Conservation (phyloP, 2,113 vertebrate genomes). For the Dunckerocampus dactyliophorus region DNA sequence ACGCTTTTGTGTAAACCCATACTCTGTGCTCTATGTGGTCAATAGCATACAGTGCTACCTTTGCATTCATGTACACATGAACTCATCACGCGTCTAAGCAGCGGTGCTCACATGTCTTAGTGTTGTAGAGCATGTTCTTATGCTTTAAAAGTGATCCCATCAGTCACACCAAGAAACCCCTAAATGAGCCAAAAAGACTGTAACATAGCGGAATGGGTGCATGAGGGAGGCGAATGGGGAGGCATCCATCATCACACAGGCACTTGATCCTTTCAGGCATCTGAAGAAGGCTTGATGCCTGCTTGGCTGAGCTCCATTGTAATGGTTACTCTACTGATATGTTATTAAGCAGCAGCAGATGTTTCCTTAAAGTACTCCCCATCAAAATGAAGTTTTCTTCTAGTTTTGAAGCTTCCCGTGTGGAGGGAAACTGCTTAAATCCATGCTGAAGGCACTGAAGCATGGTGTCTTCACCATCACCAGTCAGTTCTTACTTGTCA, state of each 20-base stretch:
- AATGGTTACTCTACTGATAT: neutral
- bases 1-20: too few relatives aligned
- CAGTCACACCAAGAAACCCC: too few relatives aligned
- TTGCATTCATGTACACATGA: too few relatives aligned
- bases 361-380: constrained; percentile 9
- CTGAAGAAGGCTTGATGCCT: constrained; percentile 12
- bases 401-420: neutral
- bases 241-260: constrained; percentile 49
- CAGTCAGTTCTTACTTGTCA: constrained; percentile 10
- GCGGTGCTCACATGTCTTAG: too few relatives aligned
- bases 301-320: constrained; percentile 16
- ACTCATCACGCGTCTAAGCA: too few relatives aligned
- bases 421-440: neutral
- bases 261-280: constrained; percentile 57
- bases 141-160: too few relatives aligned
- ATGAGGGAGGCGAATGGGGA: constrained; percentile 12
- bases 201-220: too few relatives aligned
- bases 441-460: constrained; percentile 56
- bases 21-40: too few relatives aligned
- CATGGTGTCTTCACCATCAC: constrained; percentile 21
- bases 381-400: neutral
- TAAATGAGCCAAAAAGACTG: too few relatives aligned
- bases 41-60: too few relatives aligned
- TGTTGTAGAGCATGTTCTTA: too few relatives aligned
- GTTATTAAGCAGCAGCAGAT: neutral